A percentile compares a stretch with the other conserved stretches of the same genome.
Evolutionary conservation across 2,113 vertebrate genomes (phyloP).

Genomic region (Clarias magur): DNA sequence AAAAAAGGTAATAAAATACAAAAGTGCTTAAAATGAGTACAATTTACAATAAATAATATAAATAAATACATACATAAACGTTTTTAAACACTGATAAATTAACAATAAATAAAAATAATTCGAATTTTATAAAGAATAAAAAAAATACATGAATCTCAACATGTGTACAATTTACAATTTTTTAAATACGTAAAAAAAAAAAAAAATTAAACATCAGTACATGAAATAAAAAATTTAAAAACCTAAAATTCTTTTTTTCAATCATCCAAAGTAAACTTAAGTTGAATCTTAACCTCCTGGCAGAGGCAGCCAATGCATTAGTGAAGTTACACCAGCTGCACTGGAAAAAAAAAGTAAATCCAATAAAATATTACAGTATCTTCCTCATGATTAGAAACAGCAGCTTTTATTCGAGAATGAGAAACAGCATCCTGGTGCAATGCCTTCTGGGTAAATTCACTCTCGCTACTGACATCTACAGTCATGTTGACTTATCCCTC

Average conservation of each 20-base stretch:
- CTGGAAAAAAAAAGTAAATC: neutral
- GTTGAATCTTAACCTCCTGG: neutral
- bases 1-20: neutral
- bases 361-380: neutral
- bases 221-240: too few species aligned
- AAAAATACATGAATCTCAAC: too few species aligned
- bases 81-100: neutral
- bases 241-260: too few species aligned
- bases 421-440: neutral
- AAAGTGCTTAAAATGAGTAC: neutral
- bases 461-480: slow-evolving; percentile 3
- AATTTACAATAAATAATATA: neutral
- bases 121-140: too few species aligned
- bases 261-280: too few species aligned
- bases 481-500: neutral
- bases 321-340: neutral
- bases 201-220: neutral
- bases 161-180: too few species aligned
- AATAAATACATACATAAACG: neutral
- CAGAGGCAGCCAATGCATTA: neutral
- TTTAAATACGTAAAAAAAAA: neutral
- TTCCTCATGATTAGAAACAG: neutral
- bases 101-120: neutral
- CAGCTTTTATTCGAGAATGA: neutral
- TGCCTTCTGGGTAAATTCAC: neutral